phyloP scores from a whole-genome alignment of 2,888 invertebrate genomes.

The Microplitis manilae region DNA sequence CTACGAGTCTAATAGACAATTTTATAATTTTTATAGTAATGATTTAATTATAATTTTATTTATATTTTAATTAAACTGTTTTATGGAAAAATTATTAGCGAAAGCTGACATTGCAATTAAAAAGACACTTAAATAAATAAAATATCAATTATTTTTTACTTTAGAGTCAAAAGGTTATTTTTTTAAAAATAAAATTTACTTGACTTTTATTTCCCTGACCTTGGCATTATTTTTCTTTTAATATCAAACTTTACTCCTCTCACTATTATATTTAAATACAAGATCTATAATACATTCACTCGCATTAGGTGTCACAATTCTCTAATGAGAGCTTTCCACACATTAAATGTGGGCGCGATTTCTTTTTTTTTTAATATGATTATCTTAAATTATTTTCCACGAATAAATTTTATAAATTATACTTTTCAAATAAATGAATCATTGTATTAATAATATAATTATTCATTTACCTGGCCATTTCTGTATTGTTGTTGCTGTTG shows the following conservation, averaged over 20 bases:
- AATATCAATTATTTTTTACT: neutral
- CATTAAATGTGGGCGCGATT: neutral
- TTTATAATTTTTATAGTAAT: neutral
- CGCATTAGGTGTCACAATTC: neutral
- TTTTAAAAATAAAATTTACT: neutral
- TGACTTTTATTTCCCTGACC: conserved; percentile 27
- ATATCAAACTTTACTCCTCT: neutral
- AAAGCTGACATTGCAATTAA: neutral
- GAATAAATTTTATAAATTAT: neutral
- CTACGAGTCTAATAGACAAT: conserved; percentile 11
- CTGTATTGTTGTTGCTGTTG: conserved; percentile 73
- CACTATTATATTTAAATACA: neutral
- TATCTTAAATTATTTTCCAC: neutral
- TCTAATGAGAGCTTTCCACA: neutral
- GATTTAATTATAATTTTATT: neutral
- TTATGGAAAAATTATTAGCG: neutral
- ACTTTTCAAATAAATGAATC: neutral
- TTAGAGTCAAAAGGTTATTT: conserved; percentile 8
- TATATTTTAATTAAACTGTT: neutral
- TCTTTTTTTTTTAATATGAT: neutral
- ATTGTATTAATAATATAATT: neutral
- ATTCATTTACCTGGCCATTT: conserved; percentile 68
- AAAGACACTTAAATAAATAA: neutral
- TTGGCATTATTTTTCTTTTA: conserved; percentile 8
- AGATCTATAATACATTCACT: neutral